Evolutionary conservation across 2,113 vertebrate species (phyloP).

Genomic region (Antennarius striatus): DNA sequence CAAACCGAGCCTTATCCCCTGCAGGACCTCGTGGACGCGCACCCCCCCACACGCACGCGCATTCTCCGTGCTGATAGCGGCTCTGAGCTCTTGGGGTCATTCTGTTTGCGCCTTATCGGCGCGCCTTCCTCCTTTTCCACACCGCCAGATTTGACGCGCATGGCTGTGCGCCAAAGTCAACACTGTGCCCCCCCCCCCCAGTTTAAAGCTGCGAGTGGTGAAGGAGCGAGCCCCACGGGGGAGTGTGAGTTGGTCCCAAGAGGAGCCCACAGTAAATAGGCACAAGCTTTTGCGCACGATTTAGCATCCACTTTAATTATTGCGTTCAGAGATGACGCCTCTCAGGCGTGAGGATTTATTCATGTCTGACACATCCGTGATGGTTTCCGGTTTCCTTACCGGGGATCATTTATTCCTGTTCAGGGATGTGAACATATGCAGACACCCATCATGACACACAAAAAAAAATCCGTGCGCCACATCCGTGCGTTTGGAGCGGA

Average conservation of each 20-base stretch:
- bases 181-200: slow-evolving; percentile 60
- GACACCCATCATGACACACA: slow-evolving; percentile 16
- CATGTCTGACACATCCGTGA: slow-evolving; percentile 47
- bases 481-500: slow-evolving; percentile 59
- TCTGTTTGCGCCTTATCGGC: slow-evolving; percentile 56
- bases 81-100: slow-evolving; percentile 32
- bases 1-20: slow-evolving; percentile 25
- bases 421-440: slow-evolving; percentile 55
- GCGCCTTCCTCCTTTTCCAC: slow-evolving; percentile 51
- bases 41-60: background rate
- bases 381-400: slow-evolving; percentile 9
- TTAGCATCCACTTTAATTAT: slow-evolving; percentile 69
- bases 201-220: slow-evolving; percentile 57
- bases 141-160: slow-evolving; percentile 62
- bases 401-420: slow-evolving; percentile 45
- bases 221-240: slow-evolving; percentile 46
- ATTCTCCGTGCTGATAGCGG: background rate
- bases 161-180: slow-evolving; percentile 70
- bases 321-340: slow-evolving; percentile 65
- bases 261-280: slow-evolving; percentile 55
- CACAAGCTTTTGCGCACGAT: slow-evolving; percentile 58
- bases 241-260: slow-evolving; percentile 34
- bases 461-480: slow-evolving; percentile 25
- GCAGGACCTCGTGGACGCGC: slow-evolving; percentile 11
- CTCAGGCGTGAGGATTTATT: slow-evolving; percentile 46